Percentiles rank a stretch among this genome's conserved stretches.
These are phyloP conservation scores for Medauroidea extradentata DNA, from an alignment of 1,140 invertebrate species.

Conservation along the genomic window DNA sequence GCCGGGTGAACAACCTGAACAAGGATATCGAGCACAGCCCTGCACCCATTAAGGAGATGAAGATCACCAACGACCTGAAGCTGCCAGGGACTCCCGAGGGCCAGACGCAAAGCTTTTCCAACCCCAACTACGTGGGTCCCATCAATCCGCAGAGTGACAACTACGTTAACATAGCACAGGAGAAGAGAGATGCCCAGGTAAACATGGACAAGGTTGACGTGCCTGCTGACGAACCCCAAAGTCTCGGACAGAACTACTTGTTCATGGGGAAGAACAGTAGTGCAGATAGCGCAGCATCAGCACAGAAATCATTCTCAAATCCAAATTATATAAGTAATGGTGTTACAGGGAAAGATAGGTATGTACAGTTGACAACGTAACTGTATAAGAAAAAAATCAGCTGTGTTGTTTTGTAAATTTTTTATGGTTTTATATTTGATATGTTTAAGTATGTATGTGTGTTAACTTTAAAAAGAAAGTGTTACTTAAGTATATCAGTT, in stretches of 20 bases:
- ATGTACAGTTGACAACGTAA: too few species aligned
- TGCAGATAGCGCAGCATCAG: background rate
- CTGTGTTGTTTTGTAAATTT: too few species aligned
- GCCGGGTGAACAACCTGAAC: background rate
- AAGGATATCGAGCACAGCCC: background rate
- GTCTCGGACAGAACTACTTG: background rate
- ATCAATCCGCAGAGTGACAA: conserved; percentile 46
- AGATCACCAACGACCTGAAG: background rate
- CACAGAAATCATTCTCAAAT: conserved; percentile 40
- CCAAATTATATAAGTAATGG: conserved; percentile 38
- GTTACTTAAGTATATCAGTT: too few species aligned
- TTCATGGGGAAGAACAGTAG: background rate
- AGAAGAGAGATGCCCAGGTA: conserved; percentile 49
- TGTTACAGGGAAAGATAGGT: too few species aligned
- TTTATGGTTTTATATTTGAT: too few species aligned
- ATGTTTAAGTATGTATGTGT: too few species aligned
- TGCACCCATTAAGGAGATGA: background rate
- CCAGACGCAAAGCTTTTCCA: background rate
- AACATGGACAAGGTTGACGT: conserved; percentile 26
- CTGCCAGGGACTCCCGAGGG: background rate
- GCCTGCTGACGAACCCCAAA: background rate
- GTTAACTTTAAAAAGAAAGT: too few species aligned
- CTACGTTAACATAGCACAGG: conserved; percentile 55
- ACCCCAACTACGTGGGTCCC: conserved; percentile 1
- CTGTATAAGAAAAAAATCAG: too few species aligned